Evolutionary conservation across 2,797 vertebrate genomes (phyloP).

Genomic region (Malacoctenus gilli): DNA sequence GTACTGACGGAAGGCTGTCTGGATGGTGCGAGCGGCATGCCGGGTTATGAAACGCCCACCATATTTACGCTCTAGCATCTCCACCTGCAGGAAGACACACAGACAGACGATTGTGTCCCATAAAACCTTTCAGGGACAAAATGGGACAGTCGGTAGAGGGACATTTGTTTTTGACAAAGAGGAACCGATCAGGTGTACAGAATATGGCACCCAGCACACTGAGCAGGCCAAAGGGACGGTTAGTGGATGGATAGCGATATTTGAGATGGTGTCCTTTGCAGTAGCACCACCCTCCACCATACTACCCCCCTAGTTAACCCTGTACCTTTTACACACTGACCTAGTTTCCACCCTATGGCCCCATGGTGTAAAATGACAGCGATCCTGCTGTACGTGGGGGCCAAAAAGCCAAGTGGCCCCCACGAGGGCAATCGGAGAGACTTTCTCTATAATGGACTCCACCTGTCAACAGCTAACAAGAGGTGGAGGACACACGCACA

Average conservation of each 20-base stretch:
- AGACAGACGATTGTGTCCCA: neutral
- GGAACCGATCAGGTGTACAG: too few species aligned
- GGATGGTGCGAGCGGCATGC: conserved; percentile 97
- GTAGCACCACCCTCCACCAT: too few species aligned
- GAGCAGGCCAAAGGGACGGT: too few species aligned
- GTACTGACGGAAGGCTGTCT: conserved; percentile 98
- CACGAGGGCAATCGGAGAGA: conserved; percentile 15
- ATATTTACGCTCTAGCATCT: conserved; percentile 99
- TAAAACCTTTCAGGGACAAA: too few species aligned
- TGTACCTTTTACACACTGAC: conserved; percentile 15
- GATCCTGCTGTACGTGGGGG: conserved; percentile 22
- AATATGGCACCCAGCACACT: too few species aligned
- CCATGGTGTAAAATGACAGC: conserved; percentile 29
- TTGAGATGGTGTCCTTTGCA: too few species aligned
- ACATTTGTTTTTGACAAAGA: too few species aligned
- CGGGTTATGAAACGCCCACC: conserved; percentile 97
- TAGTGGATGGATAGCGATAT: too few species aligned
- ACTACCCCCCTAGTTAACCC: too few species aligned
- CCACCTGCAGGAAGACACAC: conserved; percentile 84
- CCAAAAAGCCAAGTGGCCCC: conserved; percentile 4
- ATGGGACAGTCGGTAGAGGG: too few species aligned
- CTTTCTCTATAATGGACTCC: conserved; percentile 24
- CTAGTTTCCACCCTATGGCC: conserved; percentile 23
- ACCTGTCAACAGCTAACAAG: conserved; percentile 13
- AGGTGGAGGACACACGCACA: too few species aligned